Evolutionary conservation across 2,888 invertebrate genomes (phyloP).

Genomic region (Yponomeuta plumbellus): DNA sequence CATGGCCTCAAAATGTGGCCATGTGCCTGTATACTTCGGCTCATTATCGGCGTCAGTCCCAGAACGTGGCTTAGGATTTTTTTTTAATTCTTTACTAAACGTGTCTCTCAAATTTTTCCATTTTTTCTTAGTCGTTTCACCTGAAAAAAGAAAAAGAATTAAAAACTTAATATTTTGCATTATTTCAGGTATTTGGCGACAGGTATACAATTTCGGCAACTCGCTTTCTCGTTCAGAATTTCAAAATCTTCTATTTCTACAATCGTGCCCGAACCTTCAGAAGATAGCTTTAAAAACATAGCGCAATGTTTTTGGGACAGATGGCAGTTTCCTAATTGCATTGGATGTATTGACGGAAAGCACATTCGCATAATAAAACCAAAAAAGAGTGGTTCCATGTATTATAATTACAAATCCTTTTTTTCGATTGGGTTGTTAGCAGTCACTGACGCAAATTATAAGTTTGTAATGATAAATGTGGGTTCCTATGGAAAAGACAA

Average conservation of each 20-base stretch:
- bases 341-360: slow-evolving; percentile 25
- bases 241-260: slow-evolving; percentile 28
- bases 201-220: slow-evolving; percentile 26
- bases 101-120: no score
- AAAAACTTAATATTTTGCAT: no score
- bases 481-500: slow-evolving; percentile 27
- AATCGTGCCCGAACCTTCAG: slow-evolving; percentile 21
- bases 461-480: slow-evolving; percentile 26
- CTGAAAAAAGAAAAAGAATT: slow-evolving; percentile 18
- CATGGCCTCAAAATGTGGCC: slow-evolving; percentile 25
- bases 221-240: slow-evolving; percentile 27
- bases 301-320: slow-evolving; percentile 16
- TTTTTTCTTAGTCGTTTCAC: no score
- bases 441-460: slow-evolving; percentile 24
- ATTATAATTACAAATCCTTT: slow-evolving; percentile 25
- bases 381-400: slow-evolving; percentile 19
- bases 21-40: slow-evolving; percentile 28
- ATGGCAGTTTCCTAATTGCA: slow-evolving; percentile 17
- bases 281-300: slow-evolving; percentile 24
- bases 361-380: slow-evolving; percentile 24
- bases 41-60: slow-evolving; percentile 26
- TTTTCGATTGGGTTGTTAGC: slow-evolving; percentile 23
- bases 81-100: slow-evolving; percentile 27
- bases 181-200: slow-evolving; percentile 24
- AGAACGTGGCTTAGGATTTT: slow-evolving; percentile 27